Conservation (phyloP, 2,888 invertebrate species). For the Orthosia cruda region DNA sequence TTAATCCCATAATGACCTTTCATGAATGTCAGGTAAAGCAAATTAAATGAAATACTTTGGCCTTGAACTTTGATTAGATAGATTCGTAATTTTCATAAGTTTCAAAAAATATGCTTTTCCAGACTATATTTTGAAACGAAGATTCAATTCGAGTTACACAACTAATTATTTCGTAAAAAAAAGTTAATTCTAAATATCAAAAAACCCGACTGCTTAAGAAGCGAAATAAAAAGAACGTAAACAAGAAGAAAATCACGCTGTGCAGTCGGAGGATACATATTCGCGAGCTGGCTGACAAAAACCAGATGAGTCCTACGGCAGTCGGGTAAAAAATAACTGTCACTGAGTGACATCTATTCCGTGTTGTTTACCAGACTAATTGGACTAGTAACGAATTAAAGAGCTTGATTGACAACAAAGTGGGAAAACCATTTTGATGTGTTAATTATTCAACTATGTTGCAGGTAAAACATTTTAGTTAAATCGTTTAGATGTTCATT, state of each 20-base stretch:
- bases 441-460: background rate
- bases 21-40: background rate
- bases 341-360: background rate
- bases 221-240: too few species aligned
- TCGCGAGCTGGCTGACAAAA: too few species aligned
- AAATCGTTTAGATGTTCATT: background rate
- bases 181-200: too few species aligned
- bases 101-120: background rate
- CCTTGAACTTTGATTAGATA: constrained; percentile 11
- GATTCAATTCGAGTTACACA: background rate
- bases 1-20: constrained; percentile 1
- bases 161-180: background rate
- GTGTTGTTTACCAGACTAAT: too few species aligned
- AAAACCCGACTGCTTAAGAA: too few species aligned
- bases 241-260: too few species aligned
- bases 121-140: background rate
- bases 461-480: background rate
- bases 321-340: background rate
- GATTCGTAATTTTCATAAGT: background rate
- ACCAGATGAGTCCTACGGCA: too few species aligned
- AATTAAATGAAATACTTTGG: background rate
- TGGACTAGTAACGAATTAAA: too few species aligned
- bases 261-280: too few species aligned
- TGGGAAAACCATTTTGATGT: background rate
- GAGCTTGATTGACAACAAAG: too few species aligned